Evolutionary conservation across 1,140 invertebrate genomes (phyloP).

Genomic region (Phthorimaea operculella): DNA sequence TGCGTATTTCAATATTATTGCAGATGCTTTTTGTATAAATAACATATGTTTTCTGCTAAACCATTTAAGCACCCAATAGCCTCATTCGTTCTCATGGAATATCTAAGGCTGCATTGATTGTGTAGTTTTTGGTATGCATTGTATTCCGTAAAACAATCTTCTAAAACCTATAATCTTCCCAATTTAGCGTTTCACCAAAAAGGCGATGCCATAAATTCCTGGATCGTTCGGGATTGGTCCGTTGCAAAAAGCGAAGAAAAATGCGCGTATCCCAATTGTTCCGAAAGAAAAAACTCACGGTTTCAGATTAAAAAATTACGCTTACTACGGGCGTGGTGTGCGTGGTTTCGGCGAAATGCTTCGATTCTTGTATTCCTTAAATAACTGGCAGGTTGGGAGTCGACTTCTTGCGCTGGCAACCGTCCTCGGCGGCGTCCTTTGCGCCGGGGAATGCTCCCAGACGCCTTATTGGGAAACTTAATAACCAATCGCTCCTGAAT

Average conservation of each 20-base stretch:
- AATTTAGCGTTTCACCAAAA: not conserved
- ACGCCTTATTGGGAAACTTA: constrained; percentile 53
- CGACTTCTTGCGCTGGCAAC: constrained; percentile 34
- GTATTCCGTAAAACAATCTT: not conserved
- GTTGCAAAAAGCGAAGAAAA: too few relatives aligned
- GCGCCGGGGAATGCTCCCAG: constrained; percentile 42
- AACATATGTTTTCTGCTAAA: too few relatives aligned
- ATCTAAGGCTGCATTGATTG: too few relatives aligned
- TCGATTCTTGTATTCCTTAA: constrained; percentile 34
- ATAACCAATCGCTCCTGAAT: constrained; percentile 44
- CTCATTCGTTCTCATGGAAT: too few relatives aligned
- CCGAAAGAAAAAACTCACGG: not conserved
- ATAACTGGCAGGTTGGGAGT: constrained; percentile 35
- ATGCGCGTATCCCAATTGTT: not conserved
- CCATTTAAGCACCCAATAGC: too few relatives aligned
- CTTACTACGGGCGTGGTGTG: constrained; percentile 41
- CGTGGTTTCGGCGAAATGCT: constrained; percentile 53
- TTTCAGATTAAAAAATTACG: constrained; percentile 21
- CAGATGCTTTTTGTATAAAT: too few relatives aligned
- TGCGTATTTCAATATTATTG: too few relatives aligned
- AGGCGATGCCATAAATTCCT: constrained; percentile 7
- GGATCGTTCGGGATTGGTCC: not conserved
- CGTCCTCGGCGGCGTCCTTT: constrained; percentile 63
- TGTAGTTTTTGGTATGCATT: not conserved
- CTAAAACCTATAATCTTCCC: not conserved